Evolutionary conservation across 2,888 invertebrate genomes (phyloP).

Genomic region (Netelia fuscicornis): DNA sequence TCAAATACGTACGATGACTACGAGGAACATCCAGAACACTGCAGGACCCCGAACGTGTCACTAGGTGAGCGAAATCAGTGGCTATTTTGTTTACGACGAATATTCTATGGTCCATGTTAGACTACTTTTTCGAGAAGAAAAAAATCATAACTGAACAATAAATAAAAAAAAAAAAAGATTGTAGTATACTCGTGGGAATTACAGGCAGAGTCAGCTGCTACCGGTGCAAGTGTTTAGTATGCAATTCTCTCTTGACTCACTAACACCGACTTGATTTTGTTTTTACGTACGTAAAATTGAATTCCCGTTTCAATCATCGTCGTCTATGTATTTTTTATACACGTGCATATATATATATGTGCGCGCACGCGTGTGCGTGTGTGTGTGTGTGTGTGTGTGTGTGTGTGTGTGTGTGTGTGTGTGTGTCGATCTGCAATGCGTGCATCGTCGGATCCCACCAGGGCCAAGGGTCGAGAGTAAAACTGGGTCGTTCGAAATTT

Average conservation of each 20-base stretch:
- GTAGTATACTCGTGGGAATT: slow-evolving; percentile 52
- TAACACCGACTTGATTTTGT: not conserved
- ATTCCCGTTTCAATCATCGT: slow-evolving; percentile 20
- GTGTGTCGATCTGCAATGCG: slow-evolving; percentile 19
- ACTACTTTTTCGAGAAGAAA: not conserved
- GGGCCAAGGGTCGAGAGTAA: slow-evolving; percentile 58
- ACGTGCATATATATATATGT: no score
- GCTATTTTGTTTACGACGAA: slow-evolving; percentile 32
- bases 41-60: slow-evolving; percentile 4
- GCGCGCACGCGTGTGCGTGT: no score
- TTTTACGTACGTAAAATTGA: slow-evolving; percentile 19
- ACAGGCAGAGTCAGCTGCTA: slow-evolving; percentile 30
- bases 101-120: not conserved
- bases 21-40: slow-evolving; percentile 12
- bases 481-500: slow-evolving; percentile 66
- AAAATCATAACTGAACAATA: not conserved
- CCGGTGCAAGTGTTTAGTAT: slow-evolving; percentile 39
- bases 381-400: no score
- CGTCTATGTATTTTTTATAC: not conserved
- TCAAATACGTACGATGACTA: slow-evolving; percentile 34
- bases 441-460: slow-evolving; percentile 61
- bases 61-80: slow-evolving; percentile 52
- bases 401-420: no score
- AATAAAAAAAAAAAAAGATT: not conserved
- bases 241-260: not conserved